Evolutionary conservation across 2,797 vertebrate species (phyloP).

Genomic region (Aselliscus stoliczkanus): DNA sequence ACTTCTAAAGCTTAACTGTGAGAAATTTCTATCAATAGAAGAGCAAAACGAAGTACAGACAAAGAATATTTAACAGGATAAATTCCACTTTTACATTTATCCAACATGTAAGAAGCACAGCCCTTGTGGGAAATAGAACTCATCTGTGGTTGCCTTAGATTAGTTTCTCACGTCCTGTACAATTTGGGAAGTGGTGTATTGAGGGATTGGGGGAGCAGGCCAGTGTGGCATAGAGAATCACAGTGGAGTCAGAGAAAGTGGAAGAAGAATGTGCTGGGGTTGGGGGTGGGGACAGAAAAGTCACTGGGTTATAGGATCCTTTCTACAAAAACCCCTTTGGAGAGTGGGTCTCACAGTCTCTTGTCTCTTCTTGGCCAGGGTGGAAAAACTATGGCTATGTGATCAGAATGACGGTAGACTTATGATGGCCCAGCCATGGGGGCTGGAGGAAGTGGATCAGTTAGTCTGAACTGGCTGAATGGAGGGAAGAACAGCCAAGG

Average conservation of each 20-base stretch:
- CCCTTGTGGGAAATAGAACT: neutral
- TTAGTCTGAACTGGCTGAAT: neutral
- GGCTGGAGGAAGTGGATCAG: neutral
- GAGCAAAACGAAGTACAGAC: neutral
- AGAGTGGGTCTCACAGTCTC: neutral
- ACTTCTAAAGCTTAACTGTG: neutral
- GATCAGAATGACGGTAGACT: too few relatives aligned
- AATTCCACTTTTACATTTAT: neutral
- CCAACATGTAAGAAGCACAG: neutral
- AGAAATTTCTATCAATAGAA: neutral
- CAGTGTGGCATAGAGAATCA: neutral
- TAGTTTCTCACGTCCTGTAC: neutral
- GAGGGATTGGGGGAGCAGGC: neutral
- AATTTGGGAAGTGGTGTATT: neutral
- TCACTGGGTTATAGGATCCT: neutral
- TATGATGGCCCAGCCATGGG: neutral
- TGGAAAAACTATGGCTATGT: neutral
- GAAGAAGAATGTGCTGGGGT: neutral
- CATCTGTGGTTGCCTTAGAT: neutral
- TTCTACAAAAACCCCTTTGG: neutral
- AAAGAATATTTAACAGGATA: neutral
- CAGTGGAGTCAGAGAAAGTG: neutral
- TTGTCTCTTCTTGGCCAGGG: neutral
- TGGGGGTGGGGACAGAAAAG: neutral
- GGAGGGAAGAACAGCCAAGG: neutral